Percentiles rank a stretch among this genome's conserved stretches.
phyloP scores from a whole-genome alignment of 1,140 invertebrate genomes.

The Drosophila suzukii region DNA sequence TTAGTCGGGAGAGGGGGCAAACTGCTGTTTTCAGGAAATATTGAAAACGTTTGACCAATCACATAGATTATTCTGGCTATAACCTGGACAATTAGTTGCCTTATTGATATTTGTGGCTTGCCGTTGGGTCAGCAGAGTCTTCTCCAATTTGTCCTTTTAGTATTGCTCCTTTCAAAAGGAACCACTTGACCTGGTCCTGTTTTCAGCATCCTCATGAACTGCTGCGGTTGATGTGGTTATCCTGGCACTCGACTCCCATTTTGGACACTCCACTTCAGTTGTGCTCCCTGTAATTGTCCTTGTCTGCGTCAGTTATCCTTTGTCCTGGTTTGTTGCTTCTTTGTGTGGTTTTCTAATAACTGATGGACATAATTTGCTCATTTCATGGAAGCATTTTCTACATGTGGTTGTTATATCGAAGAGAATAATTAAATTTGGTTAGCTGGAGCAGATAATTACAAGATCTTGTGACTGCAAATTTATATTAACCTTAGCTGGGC shows the following conservation, averaged over 20 bases:
- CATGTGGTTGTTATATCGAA: slow-evolving; percentile 1
- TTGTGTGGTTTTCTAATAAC: slow-evolving; percentile 25
- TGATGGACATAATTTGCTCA: slow-evolving; percentile 23
- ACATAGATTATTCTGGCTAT: slow-evolving; percentile 15
- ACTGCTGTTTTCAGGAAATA: slow-evolving; percentile 21
- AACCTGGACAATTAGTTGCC: slow-evolving; percentile 34
- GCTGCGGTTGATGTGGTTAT: slow-evolving; percentile 31
- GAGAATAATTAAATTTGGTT: slow-evolving; percentile 10
- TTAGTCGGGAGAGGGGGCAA: background rate
- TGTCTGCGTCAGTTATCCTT: slow-evolving; percentile 7
- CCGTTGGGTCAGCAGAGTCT: background rate
- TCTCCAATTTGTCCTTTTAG: background rate
- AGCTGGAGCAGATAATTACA: background rate
- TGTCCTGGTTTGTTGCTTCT: slow-evolving; percentile 1
- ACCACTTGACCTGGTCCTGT: slow-evolving; percentile 17
- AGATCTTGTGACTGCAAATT: background rate
- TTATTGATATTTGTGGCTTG: slow-evolving; percentile 28
- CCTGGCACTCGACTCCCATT: slow-evolving; percentile 2
- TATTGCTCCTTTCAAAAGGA: background rate
- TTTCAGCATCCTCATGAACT: slow-evolving; percentile 18
- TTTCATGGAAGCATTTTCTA: background rate
- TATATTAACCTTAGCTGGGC: background rate
- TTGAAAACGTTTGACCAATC: slow-evolving; percentile 30
- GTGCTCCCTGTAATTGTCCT: slow-evolving; percentile 15
- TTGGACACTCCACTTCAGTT: slow-evolving; percentile 2